A percentile compares a stretch with the other conserved stretches of the same genome.
Conservation (phyloP, 2,113 vertebrate species). For the Phyllopteryx taeniolatus region DNA sequence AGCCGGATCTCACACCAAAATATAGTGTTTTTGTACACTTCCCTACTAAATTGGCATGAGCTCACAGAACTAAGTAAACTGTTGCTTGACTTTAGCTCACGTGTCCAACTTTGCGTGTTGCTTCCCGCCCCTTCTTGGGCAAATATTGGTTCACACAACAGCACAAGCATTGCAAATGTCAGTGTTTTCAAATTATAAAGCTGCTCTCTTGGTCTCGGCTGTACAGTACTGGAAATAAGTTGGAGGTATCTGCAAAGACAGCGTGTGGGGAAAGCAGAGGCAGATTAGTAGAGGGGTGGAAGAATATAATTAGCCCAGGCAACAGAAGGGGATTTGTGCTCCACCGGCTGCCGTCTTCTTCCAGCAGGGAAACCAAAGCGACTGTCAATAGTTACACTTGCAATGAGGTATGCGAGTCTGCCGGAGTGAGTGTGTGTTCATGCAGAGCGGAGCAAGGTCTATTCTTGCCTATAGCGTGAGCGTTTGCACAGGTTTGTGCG, state of each 20-base stretch:
- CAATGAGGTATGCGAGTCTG: constrained; percentile 16
- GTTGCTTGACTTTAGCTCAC: too few species aligned
- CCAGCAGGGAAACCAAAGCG: constrained; percentile 22
- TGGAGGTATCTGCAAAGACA: neutral
- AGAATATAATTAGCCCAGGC: constrained; percentile 70
- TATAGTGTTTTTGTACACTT: too few species aligned
- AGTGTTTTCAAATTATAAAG: neutral
- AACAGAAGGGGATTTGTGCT: constrained; percentile 76
- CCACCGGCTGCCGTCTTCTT: constrained; percentile 47
- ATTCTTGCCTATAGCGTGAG: constrained; percentile 37
- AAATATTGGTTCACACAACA: neutral
- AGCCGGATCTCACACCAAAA: too few species aligned
- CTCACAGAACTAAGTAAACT: too few species aligned
- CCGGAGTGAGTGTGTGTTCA: constrained; percentile 9
- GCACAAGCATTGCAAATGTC: neutral
- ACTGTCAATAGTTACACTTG: constrained; percentile 37
- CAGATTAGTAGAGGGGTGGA: constrained; percentile 58
- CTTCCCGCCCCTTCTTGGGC: neutral
- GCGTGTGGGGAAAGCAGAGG: constrained; percentile 40
- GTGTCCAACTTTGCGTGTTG: neutral
- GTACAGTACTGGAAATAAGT: neutral
- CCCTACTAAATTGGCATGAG: too few species aligned
- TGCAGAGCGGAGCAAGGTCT: constrained; percentile 18
- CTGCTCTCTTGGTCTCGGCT: neutral
- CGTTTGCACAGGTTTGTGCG: constrained; percentile 36